Evolutionary conservation across 2,888 invertebrate genomes (phyloP).

Genomic region (Carabus problematicus): DNA sequence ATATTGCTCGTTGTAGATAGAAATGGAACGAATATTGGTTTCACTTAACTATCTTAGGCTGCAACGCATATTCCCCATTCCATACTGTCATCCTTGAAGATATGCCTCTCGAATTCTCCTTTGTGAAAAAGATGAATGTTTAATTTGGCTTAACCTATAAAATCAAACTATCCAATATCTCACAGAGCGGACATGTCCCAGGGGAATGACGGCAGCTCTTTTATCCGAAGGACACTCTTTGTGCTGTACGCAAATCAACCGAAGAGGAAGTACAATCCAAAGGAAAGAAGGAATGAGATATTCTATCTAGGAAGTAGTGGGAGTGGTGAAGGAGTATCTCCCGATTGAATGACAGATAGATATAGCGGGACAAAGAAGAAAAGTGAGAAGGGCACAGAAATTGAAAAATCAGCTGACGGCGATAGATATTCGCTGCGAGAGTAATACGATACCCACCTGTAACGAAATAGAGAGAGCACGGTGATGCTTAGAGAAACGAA

Average conservation of each 20-base stretch:
- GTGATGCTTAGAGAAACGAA: neutral
- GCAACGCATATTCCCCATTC: no score
- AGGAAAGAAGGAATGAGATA: slow-evolving; percentile 1
- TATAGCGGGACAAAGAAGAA: neutral
- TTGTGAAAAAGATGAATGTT: slow-evolving; percentile 42
- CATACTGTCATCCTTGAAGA: no score
- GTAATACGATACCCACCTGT: neutral
- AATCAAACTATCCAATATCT: slow-evolving; percentile 42
- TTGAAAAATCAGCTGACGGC: neutral
- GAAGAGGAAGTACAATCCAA: slow-evolving; percentile 16
- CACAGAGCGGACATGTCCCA: slow-evolving; percentile 6
- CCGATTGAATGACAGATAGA: neutral
- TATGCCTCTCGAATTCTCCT: neutral
- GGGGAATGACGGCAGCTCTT: neutral
- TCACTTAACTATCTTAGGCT: no score
- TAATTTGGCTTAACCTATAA: slow-evolving; percentile 42
- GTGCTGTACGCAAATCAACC: slow-evolving; percentile 29
- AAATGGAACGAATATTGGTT: no score
- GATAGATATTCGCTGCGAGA: neutral
- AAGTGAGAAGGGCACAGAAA: neutral
- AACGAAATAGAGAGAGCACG: no score
- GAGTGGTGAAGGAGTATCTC: neutral
- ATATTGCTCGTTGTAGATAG: no score
- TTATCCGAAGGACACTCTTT: slow-evolving; percentile 28
- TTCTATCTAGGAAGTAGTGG: slow-evolving; percentile 7